These are phyloP conservation scores for Phortica magna DNA, from an alignment of 2,888 invertebrate species.

Conservation along the genomic window DNA sequence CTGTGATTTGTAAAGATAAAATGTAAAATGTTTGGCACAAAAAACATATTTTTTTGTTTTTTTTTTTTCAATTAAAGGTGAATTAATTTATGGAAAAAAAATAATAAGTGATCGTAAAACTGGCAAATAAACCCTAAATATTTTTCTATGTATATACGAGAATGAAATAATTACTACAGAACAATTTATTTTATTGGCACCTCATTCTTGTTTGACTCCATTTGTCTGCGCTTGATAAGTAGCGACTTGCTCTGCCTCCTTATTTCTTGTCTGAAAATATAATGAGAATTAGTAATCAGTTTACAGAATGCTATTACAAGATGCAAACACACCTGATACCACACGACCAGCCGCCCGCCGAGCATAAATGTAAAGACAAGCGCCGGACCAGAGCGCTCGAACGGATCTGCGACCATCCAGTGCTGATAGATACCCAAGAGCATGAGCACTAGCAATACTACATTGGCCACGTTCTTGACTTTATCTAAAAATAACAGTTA, in stretches of 20 bases:
- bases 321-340: conserved; percentile 79
- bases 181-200: neutral
- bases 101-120: neutral
- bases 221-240: conserved; percentile 81
- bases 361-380: conserved; percentile 96
- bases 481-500: conserved; percentile 81
- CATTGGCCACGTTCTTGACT: conserved; percentile 93
- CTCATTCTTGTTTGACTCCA: conserved; percentile 82
- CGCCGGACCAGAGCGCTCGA: conserved; percentile 93
- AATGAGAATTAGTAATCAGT: neutral
- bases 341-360: conserved; percentile 92
- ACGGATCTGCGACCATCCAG: conserved; percentile 93
- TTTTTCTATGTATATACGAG: neutral
- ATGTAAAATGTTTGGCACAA: conserved; percentile 25
- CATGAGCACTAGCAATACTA: conserved; percentile 89
- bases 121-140: conserved; percentile 22
- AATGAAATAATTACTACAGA: neutral
- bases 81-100: neutral
- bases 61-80: neutral
- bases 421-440: conserved; percentile 95
- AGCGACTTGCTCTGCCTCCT: conserved; percentile 79
- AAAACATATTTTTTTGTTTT: neutral
- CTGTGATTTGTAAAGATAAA: conserved; percentile 1
- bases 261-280: conserved; percentile 80
- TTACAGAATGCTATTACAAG: neutral